phyloP scores from a whole-genome alignment of 2,888 invertebrate genomes.

The Onthophagus sagittarius region DNA sequence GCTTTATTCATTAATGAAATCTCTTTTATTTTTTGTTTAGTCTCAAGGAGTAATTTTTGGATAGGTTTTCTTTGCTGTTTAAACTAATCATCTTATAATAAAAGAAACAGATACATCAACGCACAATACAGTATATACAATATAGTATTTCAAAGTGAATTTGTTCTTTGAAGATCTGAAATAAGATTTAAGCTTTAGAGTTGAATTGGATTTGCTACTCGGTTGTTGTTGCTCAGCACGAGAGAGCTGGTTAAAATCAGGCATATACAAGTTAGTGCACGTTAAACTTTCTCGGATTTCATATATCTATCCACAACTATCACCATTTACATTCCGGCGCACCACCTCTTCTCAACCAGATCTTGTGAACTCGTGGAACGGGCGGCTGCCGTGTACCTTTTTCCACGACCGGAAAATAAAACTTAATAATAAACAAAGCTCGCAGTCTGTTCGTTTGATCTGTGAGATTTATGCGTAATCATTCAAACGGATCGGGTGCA shows the following conservation, averaged over 20 bases:
- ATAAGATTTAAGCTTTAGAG: neutral
- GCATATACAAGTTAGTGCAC: neutral
- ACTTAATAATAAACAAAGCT: neutral
- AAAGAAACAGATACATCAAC: neutral
- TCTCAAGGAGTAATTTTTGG: neutral
- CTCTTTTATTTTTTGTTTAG: neutral
- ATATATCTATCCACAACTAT: neutral
- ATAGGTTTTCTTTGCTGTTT: neutral
- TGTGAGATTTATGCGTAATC: slow-evolving; percentile 2
- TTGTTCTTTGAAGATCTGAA: neutral
- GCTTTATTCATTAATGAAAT: no score
- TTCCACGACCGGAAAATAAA: neutral
- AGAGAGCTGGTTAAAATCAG: neutral
- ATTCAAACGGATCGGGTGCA: slow-evolving; percentile 3
- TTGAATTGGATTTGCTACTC: neutral
- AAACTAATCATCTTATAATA: neutral
- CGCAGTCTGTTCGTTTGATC: neutral
- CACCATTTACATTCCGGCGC: neutral
- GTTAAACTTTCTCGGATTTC: neutral
- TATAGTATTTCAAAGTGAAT: neutral
- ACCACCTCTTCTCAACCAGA: neutral
- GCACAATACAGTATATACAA: neutral
- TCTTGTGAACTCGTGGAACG: neutral
- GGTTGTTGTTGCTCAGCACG: neutral
- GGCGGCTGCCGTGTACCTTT: neutral